Base-by-base conservation (phyloP, 30 jellyfish, hydroid and myxozoan genomes). In the Hydra vulgaris region DNA sequence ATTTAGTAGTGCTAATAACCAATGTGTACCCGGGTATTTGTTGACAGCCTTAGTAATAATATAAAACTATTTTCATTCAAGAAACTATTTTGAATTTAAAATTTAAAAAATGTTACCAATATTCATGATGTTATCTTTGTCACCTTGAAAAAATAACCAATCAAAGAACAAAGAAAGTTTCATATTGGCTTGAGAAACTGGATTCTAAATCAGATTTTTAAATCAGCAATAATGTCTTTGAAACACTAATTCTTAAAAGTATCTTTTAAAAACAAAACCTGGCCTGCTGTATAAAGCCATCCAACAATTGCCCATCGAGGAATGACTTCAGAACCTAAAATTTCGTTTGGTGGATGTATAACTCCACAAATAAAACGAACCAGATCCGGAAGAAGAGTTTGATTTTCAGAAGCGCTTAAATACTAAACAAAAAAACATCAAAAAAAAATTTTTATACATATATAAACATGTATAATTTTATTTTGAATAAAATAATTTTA, bases 301-400 rank as follows among this genome's bases (percentile, higher is more conserved):
- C 98, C 98, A 25, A 92, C 87, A 66, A 92, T 87, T 17, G 98
- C 98, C 98, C 98, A 92, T 68, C 98, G 69, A 27, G 98, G 98
- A 17, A 92, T 92, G 53, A 92, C 87, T 21, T 92, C 98, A 0
- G 98, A 92, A 53, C 96, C 89, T n/a, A 92, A 81, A 8, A 92
- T 95, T 68, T 92, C 98, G 61, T 92, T 92, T 0, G 98, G 94
- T 54, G 98, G 98, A 56, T 92, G 98, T 56, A 92, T 92, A 56
- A 92, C 98, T 21, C 98, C 98, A 74, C 98, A 92, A 7, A 92
- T 78, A 77, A 87, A 92, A 8, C 98, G 79, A 66, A 92, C 98
- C 23, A 92, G 79, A 84, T 92, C 98, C 24, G 98, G 98, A 15
- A 92, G 81, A 80, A 92, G 79, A 1, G 98, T 67, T 74, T 92